A percentile compares a stretch with the other conserved stretches of the same genome.
phyloP scores from a whole-genome alignment of 1,140 invertebrate genomes.

The Metaphire vulgaris region DNA sequence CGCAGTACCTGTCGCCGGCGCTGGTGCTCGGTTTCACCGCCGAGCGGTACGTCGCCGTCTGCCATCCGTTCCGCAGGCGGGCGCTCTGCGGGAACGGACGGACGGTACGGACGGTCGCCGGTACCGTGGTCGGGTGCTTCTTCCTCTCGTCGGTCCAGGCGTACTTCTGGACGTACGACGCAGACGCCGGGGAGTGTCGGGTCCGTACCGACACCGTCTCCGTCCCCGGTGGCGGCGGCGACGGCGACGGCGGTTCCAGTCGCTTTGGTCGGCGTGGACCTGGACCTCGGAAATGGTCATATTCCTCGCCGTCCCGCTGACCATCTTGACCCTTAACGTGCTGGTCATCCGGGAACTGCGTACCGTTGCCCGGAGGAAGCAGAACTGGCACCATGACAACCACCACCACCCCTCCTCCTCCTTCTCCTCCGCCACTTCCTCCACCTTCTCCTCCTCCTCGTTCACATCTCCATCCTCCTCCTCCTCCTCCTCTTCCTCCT shows the following conservation, averaged over 20 bases:
- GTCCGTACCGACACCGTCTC: constrained; percentile 33
- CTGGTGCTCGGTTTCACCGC: constrained; percentile 71
- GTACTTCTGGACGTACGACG: constrained; percentile 42
- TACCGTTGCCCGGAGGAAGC: constrained; percentile 39
- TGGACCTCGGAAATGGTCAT: constrained; percentile 41
- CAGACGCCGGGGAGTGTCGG: constrained; percentile 29
- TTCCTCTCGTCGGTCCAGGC: constrained; percentile 38
- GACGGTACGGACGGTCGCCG: constrained; percentile 54
- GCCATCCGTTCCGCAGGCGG: constrained; percentile 79
- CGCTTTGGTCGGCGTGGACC: constrained; percentile 41
- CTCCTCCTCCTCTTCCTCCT: too few species aligned
- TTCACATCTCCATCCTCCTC: neutral
- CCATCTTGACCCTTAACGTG: constrained; percentile 45
- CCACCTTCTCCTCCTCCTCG: neutral
- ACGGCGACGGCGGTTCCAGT: constrained; percentile 23
- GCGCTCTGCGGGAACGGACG: constrained; percentile 66
- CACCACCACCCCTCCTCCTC: constrained; percentile 25
- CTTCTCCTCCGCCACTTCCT: neutral
- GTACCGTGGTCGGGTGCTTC: constrained; percentile 33
- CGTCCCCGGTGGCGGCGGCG: too few species aligned
- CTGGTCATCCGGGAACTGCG: constrained; percentile 45
- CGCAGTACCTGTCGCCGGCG: constrained; percentile 45
- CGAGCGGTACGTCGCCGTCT: constrained; percentile 90
- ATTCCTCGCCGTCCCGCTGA: constrained; percentile 43
- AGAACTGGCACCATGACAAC: constrained; percentile 33